These are phyloP conservation scores for Onychomys leucogaster DNA, from an alignment of 2,797 vertebrate genomes.

Conservation along the genomic window DNA sequence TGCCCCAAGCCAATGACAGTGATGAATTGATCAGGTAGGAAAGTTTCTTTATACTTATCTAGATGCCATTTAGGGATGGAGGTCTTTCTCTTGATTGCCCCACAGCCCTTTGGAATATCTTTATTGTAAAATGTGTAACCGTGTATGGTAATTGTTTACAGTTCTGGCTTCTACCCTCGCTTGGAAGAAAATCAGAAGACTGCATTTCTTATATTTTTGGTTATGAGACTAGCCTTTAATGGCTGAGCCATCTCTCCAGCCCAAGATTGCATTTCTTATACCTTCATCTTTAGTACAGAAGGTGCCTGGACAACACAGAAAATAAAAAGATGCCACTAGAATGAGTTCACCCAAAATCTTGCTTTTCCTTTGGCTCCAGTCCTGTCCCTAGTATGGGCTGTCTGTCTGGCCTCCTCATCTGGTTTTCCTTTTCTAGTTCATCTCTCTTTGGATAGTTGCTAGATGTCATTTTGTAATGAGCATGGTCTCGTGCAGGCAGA, in stretches of 20 bases:
- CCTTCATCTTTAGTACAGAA: background rate
- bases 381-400: background rate
- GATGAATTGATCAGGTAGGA: background rate
- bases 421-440: background rate
- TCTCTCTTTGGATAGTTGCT: slow-evolving; percentile 25
- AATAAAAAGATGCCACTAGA: slow-evolving; percentile 52
- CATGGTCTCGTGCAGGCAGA: background rate
- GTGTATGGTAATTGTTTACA: background rate
- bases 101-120: background rate
- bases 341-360: slow-evolving; percentile 20
- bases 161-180: background rate
- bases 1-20: background rate
- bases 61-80: background rate
- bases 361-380: slow-evolving; percentile 3
- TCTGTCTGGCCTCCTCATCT: background rate
- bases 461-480: slow-evolving; percentile 5
- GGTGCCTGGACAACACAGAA: background rate
- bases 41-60: background rate
- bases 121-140: background rate
- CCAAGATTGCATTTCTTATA: no score
- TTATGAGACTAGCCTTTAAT: no score
- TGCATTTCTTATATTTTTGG: no score
- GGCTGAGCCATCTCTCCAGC: no score
- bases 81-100: background rate
- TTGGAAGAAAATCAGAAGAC: slow-evolving; percentile 8